Percentiles rank a stretch among this genome's conserved stretches.
Evolutionary conservation across 2,113 vertebrate species (phyloP).

Genomic region (Cephalopterus ornatus): DNA sequence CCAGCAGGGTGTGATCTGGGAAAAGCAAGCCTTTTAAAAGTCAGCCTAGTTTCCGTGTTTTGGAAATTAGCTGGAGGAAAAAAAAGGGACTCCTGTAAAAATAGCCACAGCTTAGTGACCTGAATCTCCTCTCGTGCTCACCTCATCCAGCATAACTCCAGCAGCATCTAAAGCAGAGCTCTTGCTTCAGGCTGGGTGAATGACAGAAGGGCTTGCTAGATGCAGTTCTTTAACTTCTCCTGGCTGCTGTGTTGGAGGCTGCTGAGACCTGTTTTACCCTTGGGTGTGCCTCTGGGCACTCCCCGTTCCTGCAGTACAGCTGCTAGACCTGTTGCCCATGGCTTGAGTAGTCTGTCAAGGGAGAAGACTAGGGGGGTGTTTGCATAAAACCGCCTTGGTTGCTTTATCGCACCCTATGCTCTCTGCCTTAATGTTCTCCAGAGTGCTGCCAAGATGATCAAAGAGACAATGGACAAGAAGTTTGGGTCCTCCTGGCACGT

Average conservation of each 20-base stretch:
- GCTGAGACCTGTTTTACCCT: background rate
- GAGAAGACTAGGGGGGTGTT: background rate
- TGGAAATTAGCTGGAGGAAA: conserved; percentile 8
- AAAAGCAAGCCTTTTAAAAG: background rate
- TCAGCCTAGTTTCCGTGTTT: conserved; percentile 29
- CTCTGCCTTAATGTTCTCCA: conserved; percentile 31
- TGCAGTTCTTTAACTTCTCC: background rate
- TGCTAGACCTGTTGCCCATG: background rate
- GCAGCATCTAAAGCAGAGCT: background rate
- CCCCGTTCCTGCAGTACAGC: background rate
- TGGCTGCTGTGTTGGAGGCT: background rate
- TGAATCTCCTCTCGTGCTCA: background rate
- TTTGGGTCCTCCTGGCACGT: conserved; percentile 98
- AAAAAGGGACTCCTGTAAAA: conserved; percentile 31
- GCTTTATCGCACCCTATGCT: background rate
- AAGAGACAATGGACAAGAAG: conserved; percentile 98
- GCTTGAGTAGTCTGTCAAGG: background rate
- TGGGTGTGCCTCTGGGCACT: background rate
- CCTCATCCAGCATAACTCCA: background rate
- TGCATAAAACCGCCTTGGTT: background rate
- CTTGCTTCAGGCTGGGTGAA: background rate
- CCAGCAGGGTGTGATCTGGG: background rate
- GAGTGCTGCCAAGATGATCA: conserved; percentile 98
- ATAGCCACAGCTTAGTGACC: conserved; percentile 27
- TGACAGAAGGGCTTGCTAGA: background rate